Base-by-base conservation (phyloP, 2,888 invertebrate genomes). In the Lydus trimaculatus region DNA sequence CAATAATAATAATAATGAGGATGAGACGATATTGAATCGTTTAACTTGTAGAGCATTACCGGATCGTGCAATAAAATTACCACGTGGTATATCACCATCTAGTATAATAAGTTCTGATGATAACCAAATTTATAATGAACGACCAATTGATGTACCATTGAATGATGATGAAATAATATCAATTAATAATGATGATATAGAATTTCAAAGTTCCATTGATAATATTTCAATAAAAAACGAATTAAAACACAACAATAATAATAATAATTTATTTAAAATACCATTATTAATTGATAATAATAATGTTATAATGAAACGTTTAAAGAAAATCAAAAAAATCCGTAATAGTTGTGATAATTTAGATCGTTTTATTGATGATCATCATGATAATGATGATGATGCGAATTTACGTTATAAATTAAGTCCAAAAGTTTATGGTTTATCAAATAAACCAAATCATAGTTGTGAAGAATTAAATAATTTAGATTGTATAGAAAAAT, bases 41-140 rank as follows among this genome's bases (percentile, higher is more conserved):
- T 84, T 92, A 62, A 90, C 90, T 8, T 90, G 91, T 25, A 87
- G 92, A 63, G 91, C 91, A 2, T 90, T 91, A 88, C 90, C 91
- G 2, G 90, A 91, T 81, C 39, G 65, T 25, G 88, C 89, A 6
- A 20, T 68, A 0, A 85, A 85, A 33, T 71, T 71, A 72, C 59
- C 72, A 43, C 61, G 76, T 39, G 72, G 69, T 8, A 15, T 73
- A 28, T 74, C 76, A 9, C 72, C 77, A 2, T 61, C 71, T 9
- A 77, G 76, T 63, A 58, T 71, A 23, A 71, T 65, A 23, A 78
- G 76, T 67, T 77, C 75, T 15, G 81, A 82, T 28, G 80, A 81
- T 64, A 77, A 76, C 39, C 72, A 72, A 39, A 70, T 58, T 17
- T 83, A 79, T 67, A 72, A 78, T n/a, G 86, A 86, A 76, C 75